Base-by-base conservation (phyloP, 1,140 invertebrate genomes). In the Microplitis demolitor region DNA sequence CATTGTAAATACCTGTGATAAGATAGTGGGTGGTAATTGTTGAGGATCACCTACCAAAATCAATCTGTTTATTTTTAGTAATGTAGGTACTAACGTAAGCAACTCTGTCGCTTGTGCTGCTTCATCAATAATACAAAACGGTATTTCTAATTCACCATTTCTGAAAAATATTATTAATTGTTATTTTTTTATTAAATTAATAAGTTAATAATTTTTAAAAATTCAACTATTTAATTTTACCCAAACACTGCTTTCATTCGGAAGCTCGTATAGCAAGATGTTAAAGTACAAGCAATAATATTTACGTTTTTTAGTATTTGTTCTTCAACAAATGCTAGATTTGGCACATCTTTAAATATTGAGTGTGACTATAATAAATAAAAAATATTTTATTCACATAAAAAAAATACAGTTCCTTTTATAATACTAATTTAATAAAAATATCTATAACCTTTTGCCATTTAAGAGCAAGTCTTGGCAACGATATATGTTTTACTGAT, bases 101-200 rank as follows among this genome's bases (percentile, higher is more conserved):
- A 92, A 90, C 83, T 96, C 95, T n/a, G 91, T 91, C 71, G 91
- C 91, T 79, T 96, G 94, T 0, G 93, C 93, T 31, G 95, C 94
- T 85, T 97, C 95, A 84, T 97, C 95, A 53, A 96, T 88, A 56
- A 97, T 94, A 79, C 95, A 95, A 72, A 91, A 88, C 71, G 92
- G 90, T 39, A 39, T 6, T 39, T 39, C 8, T 4, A 6, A 4
- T 39, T 3, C 37, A 39, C 37, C 4, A 39, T 39, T 39, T 6
- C 8, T 39, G 3, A 4, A 6, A 6, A 39, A 9, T 39, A 39
- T 39, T 3, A 39, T 39, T 39, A 24, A 39, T 39, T 39, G 8
- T 39, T 39, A 39, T 39, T 39, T 39, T 39, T 39, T 39, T 39
- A 1, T 6, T 39, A 9, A 39, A 39, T 39, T 6, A 39, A 6